phyloP scores from a whole-genome alignment of 2,797 vertebrate species.

The Limosa lapponica region DNA sequence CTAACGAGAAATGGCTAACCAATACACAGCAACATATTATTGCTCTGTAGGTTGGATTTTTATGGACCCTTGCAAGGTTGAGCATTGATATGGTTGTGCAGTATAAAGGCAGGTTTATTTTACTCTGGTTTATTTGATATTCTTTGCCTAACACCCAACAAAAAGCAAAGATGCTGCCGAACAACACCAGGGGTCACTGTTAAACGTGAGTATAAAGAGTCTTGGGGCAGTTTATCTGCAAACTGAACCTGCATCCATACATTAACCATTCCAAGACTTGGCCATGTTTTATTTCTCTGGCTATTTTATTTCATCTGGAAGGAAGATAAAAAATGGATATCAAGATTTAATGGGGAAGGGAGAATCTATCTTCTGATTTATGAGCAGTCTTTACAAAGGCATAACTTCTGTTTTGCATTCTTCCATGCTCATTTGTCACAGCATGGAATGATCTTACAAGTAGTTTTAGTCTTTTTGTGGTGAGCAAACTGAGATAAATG shows the following conservation, averaged over 20 bases:
- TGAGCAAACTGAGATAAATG: background rate
- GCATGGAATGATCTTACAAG: background rate
- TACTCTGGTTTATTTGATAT: background rate
- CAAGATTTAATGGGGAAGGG: background rate
- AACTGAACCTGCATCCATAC: rapidly evolving
- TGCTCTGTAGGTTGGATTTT: background rate
- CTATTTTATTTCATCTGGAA: background rate
- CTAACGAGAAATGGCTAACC: background rate
- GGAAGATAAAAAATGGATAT: background rate
- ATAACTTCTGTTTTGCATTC: background rate
- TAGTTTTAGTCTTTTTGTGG: background rate
- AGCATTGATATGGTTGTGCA: background rate
- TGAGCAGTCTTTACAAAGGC: background rate
- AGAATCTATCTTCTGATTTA: background rate
- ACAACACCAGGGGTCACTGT: slow-evolving; percentile 38
- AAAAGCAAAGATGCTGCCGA: background rate
- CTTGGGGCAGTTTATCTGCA: no score
- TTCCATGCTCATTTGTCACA: background rate
- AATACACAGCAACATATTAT: background rate
- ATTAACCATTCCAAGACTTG: background rate
- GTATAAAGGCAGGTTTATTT: background rate
- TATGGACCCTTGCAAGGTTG: background rate
- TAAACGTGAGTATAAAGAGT: background rate
- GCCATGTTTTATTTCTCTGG: background rate
- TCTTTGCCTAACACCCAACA: background rate